Percentiles rank a stretch among this genome's conserved stretches.
Evolutionary conservation across 2,797 vertebrate genomes (phyloP).

Genomic region (Craterocephalus amniculus): DNA sequence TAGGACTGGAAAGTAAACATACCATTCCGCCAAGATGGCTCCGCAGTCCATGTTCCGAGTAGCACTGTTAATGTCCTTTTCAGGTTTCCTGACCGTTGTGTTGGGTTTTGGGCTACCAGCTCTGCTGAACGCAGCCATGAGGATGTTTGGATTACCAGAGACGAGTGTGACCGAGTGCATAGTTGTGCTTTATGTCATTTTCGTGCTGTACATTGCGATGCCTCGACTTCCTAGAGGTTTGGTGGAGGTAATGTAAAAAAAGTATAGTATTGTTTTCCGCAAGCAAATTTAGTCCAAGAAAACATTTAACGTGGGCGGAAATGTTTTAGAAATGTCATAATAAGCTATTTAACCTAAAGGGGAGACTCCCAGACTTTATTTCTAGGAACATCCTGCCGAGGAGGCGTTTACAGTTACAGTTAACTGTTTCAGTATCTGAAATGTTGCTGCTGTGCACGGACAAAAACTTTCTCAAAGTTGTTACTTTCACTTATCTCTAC

Average conservation of each 20-base stretch:
- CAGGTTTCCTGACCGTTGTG: constrained; percentile 73
- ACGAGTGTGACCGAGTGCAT: constrained; percentile 82
- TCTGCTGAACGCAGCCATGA: constrained; percentile 67
- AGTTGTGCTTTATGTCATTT: constrained; percentile 77
- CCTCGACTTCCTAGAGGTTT: constrained; percentile 81
- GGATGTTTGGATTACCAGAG: constrained; percentile 75
- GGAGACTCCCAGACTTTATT: background rate
- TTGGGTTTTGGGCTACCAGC: constrained; percentile 82
- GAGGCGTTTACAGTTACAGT: background rate
- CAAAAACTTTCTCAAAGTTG: background rate
- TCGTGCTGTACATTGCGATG: constrained; percentile 80
- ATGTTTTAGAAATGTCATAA: background rate
- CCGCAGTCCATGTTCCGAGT: constrained; percentile 56
- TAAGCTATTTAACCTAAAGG: background rate
- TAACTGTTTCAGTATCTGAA: background rate
- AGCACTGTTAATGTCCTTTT: constrained; percentile 71
- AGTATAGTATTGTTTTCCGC: background rate
- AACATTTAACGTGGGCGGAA: background rate
- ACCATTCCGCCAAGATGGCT: constrained; percentile 75
- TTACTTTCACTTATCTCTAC: background rate
- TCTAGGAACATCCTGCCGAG: background rate
- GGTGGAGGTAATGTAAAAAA: constrained; percentile 74
- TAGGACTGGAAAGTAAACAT: constrained; percentile 52
- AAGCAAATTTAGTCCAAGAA: fast-evolving
- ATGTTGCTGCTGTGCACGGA: background rate